A percentile compares a stretch with the other conserved stretches of the same genome.
Evolutionary conservation across 2,888 invertebrate genomes (phyloP).

Genomic region (Priocnemis perturbator): DNA sequence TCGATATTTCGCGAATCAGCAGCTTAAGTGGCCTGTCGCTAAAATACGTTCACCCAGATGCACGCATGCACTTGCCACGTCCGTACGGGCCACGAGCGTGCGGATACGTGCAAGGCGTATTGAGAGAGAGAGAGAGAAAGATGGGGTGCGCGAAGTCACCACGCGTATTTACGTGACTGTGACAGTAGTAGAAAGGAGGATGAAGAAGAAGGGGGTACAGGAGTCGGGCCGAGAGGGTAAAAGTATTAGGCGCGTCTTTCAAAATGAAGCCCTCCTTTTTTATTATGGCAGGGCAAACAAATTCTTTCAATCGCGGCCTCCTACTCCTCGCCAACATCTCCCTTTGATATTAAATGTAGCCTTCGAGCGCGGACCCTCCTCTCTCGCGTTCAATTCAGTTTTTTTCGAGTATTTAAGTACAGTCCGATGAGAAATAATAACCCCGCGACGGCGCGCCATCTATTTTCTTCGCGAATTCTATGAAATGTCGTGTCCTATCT

Average conservation of each 20-base stretch:
- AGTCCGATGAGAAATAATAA: constrained; percentile 14
- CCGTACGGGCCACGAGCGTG: no score
- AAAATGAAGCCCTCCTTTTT: constrained; percentile 39
- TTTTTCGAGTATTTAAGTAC: constrained; percentile 48
- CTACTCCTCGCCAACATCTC: constrained; percentile 43
- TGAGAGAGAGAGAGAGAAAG: no score
- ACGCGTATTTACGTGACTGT: background rate
- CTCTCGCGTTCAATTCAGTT: constrained; percentile 40
- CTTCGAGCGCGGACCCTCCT: constrained; percentile 33
- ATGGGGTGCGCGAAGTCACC: constrained; percentile 1
- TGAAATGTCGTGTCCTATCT: no score
- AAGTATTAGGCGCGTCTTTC: constrained; percentile 43
- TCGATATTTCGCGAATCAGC: background rate
- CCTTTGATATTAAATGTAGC: constrained; percentile 54
- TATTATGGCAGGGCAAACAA: constrained; percentile 47
- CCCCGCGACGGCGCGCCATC: no score
- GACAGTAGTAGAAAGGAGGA: constrained; percentile 15
- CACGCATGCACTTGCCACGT: no score
- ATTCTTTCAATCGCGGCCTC: constrained; percentile 46
- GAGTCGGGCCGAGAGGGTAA: constrained; percentile 11
- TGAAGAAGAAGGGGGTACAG: background rate
- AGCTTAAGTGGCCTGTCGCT: background rate
- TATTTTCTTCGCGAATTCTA: no score
- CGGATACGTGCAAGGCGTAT: no score
- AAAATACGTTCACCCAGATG: background rate